A percentile compares a stretch with the other conserved stretches of the same genome.
phyloP scores from a whole-genome alignment of 2,888 invertebrate species.

The Drosophila dives region DNA sequence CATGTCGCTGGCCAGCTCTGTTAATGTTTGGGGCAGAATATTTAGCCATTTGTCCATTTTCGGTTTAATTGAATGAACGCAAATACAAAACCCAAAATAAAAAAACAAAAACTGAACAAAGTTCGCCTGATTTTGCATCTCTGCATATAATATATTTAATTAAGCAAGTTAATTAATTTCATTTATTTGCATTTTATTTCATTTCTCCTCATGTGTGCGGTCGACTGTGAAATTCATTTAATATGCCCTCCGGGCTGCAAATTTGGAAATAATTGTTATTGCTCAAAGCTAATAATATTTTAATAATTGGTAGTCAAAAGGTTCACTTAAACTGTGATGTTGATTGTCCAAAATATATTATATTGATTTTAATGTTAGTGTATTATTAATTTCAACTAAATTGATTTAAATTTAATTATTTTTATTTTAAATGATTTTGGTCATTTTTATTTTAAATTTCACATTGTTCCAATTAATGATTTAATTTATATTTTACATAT shows the following conservation, averaged over 20 bases:
- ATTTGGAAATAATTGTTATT: background rate
- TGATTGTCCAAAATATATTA: background rate
- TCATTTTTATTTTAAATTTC: background rate
- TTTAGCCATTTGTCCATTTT: constrained; percentile 31
- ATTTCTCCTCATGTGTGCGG: constrained; percentile 13
- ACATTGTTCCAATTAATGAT: background rate
- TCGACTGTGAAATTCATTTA: constrained; percentile 27
- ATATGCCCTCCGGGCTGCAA: background rate
- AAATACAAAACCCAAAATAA: constrained; percentile 21
- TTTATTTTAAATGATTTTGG: background rate
- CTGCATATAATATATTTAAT: constrained; percentile 58
- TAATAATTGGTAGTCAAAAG: background rate
- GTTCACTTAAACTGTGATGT: background rate
- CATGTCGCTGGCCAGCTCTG: constrained; percentile 3
- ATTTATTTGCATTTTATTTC: constrained; percentile 47
- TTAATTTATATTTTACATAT: background rate
- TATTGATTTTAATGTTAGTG: background rate
- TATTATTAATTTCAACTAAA: background rate
- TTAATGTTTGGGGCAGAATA: constrained; percentile 9
- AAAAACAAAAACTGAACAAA: constrained; percentile 49
- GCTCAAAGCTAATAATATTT: background rate
- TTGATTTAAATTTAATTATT: background rate
- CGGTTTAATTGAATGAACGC: constrained; percentile 62
- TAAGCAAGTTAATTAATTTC: constrained; percentile 68
- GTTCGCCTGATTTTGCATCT: constrained; percentile 43